phyloP scores from a whole-genome alignment of 2,113 vertebrate species.

The Oxyura jamaicensis region DNA sequence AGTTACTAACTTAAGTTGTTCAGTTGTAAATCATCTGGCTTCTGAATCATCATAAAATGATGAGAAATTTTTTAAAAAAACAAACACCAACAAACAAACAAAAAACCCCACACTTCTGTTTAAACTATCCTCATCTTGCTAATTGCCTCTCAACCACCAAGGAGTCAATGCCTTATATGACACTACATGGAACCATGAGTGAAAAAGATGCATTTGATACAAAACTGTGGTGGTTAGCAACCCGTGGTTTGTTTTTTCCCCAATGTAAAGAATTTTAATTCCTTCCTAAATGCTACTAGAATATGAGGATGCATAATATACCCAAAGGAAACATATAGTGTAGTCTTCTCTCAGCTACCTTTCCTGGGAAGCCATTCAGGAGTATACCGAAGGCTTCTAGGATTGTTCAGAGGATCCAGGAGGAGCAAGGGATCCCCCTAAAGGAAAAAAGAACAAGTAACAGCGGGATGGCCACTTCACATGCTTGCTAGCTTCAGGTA shows the following conservation, averaged over 20 bases:
- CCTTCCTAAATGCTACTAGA: conserved; percentile 46
- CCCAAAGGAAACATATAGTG: conserved; percentile 55
- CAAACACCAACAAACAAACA: neutral
- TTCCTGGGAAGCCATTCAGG: conserved; percentile 73
- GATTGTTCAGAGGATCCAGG: conserved; percentile 70
- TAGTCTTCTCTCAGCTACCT: conserved; percentile 71
- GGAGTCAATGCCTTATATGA: neutral
- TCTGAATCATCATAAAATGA: neutral
- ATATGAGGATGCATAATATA: conserved; percentile 48
- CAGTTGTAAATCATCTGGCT: neutral
- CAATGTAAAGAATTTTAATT: neutral
- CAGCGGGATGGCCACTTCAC: conserved; percentile 54
- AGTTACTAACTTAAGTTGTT: neutral
- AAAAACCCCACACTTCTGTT: neutral
- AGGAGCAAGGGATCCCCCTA: conserved; percentile 72
- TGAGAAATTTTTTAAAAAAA: neutral
- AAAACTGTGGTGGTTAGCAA: neutral
- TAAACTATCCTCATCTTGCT: neutral
- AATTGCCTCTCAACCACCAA: neutral
- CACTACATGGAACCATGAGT: neutral
- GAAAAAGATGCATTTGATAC: neutral
- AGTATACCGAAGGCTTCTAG: conserved; percentile 74
- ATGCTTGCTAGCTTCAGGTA: conserved; percentile 42
- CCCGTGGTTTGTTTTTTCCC: neutral
- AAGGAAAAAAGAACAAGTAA: conserved; percentile 73